A percentile compares a stretch with the other conserved stretches of the same genome.
These are phyloP conservation scores for Pharmacophagus antenor DNA, from an alignment of 2,888 invertebrate species.

Conservation along the genomic window DNA sequence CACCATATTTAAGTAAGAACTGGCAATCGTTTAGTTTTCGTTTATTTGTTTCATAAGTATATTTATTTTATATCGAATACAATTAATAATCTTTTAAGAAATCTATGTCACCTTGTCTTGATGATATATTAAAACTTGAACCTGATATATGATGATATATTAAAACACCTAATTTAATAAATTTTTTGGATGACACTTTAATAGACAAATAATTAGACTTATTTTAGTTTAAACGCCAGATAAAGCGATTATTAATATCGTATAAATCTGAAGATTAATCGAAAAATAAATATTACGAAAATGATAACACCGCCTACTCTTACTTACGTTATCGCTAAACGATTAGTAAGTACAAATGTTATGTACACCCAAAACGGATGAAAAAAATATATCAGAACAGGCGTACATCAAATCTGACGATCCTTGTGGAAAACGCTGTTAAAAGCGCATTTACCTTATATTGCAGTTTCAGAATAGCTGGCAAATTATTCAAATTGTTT, in stretches of 20 bases:
- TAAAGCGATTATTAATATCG: background rate
- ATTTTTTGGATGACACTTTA: slow-evolving; percentile 3
- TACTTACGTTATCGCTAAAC: background rate
- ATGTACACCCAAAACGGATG: too few species aligned
- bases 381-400: too few species aligned
- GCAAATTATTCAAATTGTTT: too few species aligned
- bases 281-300: background rate
- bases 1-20: background rate
- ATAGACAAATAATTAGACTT: slow-evolving; percentile 8
- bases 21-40: too few species aligned
- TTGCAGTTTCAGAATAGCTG: too few species aligned
- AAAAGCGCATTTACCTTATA: too few species aligned
- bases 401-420: too few species aligned
- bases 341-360: background rate
- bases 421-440: too few species aligned
- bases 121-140: background rate
- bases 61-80: background rate
- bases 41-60: too few species aligned
- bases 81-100: background rate
- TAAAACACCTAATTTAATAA: background rate
- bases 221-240: background rate
- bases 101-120: background rate
- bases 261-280: background rate
- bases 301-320: background rate
- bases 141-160: too few species aligned